Base-by-base conservation (phyloP, 2,113 vertebrate species). In the Manacus vitellinus region DNA sequence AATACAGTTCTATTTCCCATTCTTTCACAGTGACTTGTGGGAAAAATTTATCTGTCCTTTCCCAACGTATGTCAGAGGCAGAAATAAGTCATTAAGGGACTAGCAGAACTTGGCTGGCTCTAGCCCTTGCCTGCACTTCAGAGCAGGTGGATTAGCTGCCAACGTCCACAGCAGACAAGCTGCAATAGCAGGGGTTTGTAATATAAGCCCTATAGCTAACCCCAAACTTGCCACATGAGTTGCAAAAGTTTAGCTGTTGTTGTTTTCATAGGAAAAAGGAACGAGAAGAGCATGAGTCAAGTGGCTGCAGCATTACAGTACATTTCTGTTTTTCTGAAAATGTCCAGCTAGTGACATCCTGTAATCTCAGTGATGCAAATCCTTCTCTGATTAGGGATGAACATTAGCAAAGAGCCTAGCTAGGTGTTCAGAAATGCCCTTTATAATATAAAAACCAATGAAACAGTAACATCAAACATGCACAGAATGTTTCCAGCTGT, bases 241-340 rank as follows among this genome's bases (percentile, higher is more conserved):
- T 76, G 87, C 66, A 67, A 14, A 94, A 46, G 41, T 75, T 74
- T 10, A 52, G 56, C 8, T 86, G 80, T 11, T 95, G 61, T 41
- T 91, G 55, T 52, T 94, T 46, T 86, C 55, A 20, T 10, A 74
- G 54, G 18, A 94, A 94, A 91, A 91, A 55, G 94, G 91, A 94
- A 97, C 68, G 67, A 81, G 58, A 70, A 56, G 30, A 54, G 28
- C 0, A 0, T 76, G 70, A 58, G 46, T 68, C 66, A 52, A 89
- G 49, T 5, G 8, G 62, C 39, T 76, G n/a, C 47, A 68, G 52
- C 2, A 0, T 78, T 97, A 75, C 89, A 87, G 81, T 59, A 92
- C 30, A 47, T 70, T 80, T 91, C 23, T 93, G 63, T 59, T 95
- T 94, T 92, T 75, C 90, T 80, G 90, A 68, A 75, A 82, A 82